These are phyloP conservation scores for Gymnocephalus cernua DNA, from an alignment of 2,113 vertebrate species.

Conservation along the genomic window DNA sequence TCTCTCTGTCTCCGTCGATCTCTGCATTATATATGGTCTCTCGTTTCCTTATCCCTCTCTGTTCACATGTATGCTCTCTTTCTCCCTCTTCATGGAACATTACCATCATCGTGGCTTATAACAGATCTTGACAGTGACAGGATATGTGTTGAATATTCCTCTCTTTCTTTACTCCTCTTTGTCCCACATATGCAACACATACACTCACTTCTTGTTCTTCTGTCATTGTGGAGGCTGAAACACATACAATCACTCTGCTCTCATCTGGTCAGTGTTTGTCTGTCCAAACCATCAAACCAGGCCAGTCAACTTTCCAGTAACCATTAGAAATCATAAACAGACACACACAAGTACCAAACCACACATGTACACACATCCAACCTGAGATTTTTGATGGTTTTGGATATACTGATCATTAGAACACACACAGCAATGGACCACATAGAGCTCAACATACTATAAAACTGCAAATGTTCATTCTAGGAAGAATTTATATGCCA, in stretches of 20 bases:
- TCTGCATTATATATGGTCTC: constrained; percentile 16
- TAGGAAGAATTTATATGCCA: constrained; percentile 3
- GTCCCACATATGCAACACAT: background rate
- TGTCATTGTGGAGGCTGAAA: constrained; percentile 9
- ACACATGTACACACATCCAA: background rate
- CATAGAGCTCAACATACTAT: background rate
- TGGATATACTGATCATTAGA: background rate
- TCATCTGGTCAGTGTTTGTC: constrained; percentile 56
- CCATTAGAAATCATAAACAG: constrained; percentile 10
- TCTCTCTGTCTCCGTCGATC: background rate
- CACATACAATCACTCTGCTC: constrained; percentile 10
- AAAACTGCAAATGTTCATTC: constrained; percentile 49
- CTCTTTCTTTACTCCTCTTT: background rate
- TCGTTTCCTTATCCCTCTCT: background rate
- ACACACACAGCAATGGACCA: background rate
- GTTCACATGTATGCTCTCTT: background rate
- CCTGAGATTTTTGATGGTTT: constrained; percentile 3
- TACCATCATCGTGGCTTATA: constrained; percentile 11
- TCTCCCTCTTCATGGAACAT: constrained; percentile 19
- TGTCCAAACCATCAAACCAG: constrained; percentile 35
- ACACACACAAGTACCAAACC: constrained; percentile 3
- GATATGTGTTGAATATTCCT: constrained; percentile 25
- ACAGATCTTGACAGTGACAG: constrained; percentile 17
- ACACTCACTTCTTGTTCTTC: background rate
- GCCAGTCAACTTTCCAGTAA: constrained; percentile 22